Conservation (phyloP, 2,888 invertebrate species). For the Netelia virgata region DNA sequence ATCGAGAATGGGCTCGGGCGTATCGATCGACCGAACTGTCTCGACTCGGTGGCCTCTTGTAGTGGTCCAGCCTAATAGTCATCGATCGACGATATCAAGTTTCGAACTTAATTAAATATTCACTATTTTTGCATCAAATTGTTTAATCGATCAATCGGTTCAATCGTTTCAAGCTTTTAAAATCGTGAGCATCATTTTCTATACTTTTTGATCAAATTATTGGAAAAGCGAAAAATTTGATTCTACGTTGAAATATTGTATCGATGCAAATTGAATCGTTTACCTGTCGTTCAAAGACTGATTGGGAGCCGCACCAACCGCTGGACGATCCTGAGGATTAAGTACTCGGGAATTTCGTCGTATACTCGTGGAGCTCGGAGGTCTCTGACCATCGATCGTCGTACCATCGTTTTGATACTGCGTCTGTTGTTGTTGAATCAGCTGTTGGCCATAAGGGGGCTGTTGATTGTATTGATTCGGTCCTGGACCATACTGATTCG, state of each 20-base stretch:
- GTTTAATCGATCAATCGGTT: neutral
- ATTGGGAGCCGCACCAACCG: slow-evolving; percentile 73
- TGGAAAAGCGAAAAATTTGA: neutral
- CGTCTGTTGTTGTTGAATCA: slow-evolving; percentile 78
- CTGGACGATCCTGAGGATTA: slow-evolving; percentile 82
- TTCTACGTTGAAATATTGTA: neutral
- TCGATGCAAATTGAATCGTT: slow-evolving; percentile 12
- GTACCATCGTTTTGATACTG: slow-evolving; percentile 79
- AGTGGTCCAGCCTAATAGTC: slow-evolving; percentile 92
- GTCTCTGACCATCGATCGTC: slow-evolving; percentile 77
- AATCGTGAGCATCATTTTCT: no score
- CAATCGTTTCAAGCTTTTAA: neutral
- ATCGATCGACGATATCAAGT: neutral
- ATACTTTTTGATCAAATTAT: neutral
- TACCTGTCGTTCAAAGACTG: slow-evolving; percentile 84
- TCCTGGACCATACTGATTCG: slow-evolving; percentile 79
- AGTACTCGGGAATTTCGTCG: slow-evolving; percentile 83
- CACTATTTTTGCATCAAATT: neutral
- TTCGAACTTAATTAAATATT: neutral
- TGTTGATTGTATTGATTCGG: slow-evolving; percentile 80
- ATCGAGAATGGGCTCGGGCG: slow-evolving; percentile 89
- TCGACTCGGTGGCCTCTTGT: slow-evolving; percentile 95
- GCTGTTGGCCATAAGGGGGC: slow-evolving; percentile 74
- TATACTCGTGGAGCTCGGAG: slow-evolving; percentile 80
- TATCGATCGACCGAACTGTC: slow-evolving; percentile 95